These are phyloP conservation scores for Melieria picta DNA, from an alignment of 2,888 invertebrate species.

Conservation along the genomic window DNA sequence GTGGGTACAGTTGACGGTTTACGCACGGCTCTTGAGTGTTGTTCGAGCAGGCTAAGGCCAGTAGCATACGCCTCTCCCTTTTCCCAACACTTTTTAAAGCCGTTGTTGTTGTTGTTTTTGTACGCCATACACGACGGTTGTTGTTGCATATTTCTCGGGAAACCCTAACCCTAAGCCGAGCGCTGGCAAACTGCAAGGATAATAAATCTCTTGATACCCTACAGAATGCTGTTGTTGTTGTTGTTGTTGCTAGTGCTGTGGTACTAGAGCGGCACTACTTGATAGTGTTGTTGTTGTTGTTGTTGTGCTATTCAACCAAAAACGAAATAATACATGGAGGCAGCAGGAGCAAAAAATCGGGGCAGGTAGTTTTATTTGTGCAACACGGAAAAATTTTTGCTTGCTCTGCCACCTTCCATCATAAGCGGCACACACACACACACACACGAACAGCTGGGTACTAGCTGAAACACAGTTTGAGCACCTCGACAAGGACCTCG, in stretches of 20 bases:
- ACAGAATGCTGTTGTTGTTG: neutral
- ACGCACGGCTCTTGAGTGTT: no score
- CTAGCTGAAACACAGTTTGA: neutral
- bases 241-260: neutral
- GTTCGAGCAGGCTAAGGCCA: no score
- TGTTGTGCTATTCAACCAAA: slow-evolving; percentile 2
- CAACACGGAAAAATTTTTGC: neutral
- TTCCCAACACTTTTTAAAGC: neutral
- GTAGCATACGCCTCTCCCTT: no score
- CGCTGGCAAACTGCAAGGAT: slow-evolving; percentile 32
- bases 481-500: slow-evolving; percentile 9
- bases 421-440: slow-evolving; percentile 19
- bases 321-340: slow-evolving; percentile 11
- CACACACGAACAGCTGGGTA: neutral
- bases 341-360: slow-evolving; percentile 11
- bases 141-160: slow-evolving; percentile 36
- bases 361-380: slow-evolving; percentile 28
- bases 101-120: slow-evolving; percentile 25
- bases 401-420: slow-evolving; percentile 31
- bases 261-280: neutral
- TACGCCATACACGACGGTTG: neutral
- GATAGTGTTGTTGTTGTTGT: neutral
- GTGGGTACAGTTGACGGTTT: no score
- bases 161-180: slow-evolving; percentile 32
- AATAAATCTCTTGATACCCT: slow-evolving; percentile 34